Evolutionary conservation across 2,888 invertebrate genomes (phyloP), one percentile per base, ranked within the genome.

Genomic region (Acleris emargana): DNA sequence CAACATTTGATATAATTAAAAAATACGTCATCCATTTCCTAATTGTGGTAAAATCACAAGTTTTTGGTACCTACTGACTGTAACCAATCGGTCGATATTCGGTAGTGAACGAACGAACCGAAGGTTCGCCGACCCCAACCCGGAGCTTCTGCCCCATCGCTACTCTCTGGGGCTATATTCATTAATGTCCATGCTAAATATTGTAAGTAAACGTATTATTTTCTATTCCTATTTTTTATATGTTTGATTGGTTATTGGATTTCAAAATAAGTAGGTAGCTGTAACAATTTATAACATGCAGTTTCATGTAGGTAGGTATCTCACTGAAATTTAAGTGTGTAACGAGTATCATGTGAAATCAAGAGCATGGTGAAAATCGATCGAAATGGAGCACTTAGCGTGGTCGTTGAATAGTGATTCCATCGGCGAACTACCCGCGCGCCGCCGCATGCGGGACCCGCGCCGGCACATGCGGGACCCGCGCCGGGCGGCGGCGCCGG

Each of bases 281-380:
- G 25, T 25, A 25, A 25, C 5, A 25, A 25, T 5, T 25, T 5
- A 25, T 6, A 32, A 32, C 11, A 11, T 11, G 11, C 32, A 3
- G 11, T 32, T 32, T 7, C 9, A 32, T 32, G 11, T 32, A 32
- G 7, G 11, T 32, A 32, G 7, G 2, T 7, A 32, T 32, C 1
- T 32, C 2, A 32, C 32, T 3, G 32, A 32, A 32, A 32, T 32
- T 32, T 2, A 32, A 32, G 32, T 3, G 11, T 11, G 25, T 25
- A 25, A 25, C 6, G 32, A 32, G 18, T 20, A 47, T 58, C 17
- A 28, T 47, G 47, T 20, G 69, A 85, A 87, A 89, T 87, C 78
- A 83, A 85, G 83, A 80, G 75, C 81, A 90, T 90, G 80, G 73
- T 89, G 89, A 89, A 83, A 84, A 80, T 81, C 69, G 72, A 71